Evolutionary conservation across 1,140 invertebrate genomes (phyloP), one percentile per base, ranked within the genome.

Genomic region (Drosophila nannoptera): DNA sequence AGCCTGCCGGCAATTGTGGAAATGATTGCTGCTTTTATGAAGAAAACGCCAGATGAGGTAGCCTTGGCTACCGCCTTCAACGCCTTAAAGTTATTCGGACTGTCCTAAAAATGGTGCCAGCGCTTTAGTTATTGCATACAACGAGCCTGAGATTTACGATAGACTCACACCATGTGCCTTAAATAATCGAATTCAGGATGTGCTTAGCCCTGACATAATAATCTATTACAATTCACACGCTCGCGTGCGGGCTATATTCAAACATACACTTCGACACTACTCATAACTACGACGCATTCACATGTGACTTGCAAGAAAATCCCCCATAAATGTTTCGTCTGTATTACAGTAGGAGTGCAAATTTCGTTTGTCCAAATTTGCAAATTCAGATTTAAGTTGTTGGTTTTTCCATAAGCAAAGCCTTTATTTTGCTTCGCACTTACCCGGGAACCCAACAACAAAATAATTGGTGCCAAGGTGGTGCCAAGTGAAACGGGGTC

Each of bases 31-130:
- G 96, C 96, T 31, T 97, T 97, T 89, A 94, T 97, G 91, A 92
- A 93, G 56, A 94, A 94, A 87, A 93, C 93, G 33, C 95, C 97
- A 0, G 96, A 97, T 90, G 96, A 98, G 90, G 95, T 98, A 12
- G 97, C 97, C 1, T 90, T 98, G 60, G 94, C 96, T 38, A 98
- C 97, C 7, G 96, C 97, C 52, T 97, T 97, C 87, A 98, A 97
- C 91, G 97, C 97, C 63, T 91, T 98, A 35, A 97, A 97, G 91
- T 89, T 98, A 11, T 99, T 98, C 90, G 96, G 96, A 29, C 90
- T 98, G 54, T 95, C 94, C 88, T 93, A 94, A 92, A 54, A 36
- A 40, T 60, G 63, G 29, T 62, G 50, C 38, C n/a, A 61, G 61
- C 59, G 50, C 60, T 62, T 61, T 69, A 49, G 69, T 46, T 45